Percentiles rank a stretch among this genome's conserved stretches.
These are phyloP conservation scores for Tamandua tetradactyla DNA, from an alignment of 2,797 vertebrate genomes.

Conservation along the genomic window DNA sequence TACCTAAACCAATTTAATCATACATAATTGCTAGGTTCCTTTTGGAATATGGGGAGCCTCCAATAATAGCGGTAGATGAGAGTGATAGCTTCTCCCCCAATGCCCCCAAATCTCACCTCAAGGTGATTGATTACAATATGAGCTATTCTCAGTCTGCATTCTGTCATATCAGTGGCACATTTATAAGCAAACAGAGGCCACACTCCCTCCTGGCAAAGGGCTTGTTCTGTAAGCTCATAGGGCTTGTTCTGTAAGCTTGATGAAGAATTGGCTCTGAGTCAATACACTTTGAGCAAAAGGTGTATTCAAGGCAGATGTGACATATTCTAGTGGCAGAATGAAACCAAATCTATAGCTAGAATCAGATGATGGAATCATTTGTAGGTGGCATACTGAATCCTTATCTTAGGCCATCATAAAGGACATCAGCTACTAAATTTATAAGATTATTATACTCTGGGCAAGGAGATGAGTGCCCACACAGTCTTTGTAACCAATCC, in stretches of 20 bases:
- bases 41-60: neutral
- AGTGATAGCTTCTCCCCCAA: neutral
- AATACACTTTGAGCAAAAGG: neutral
- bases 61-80: neutral
- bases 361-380: neutral
- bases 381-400: neutral
- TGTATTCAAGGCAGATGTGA: neutral
- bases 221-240: neutral
- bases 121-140: neutral
- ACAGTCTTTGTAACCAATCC: neutral
- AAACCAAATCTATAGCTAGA: neutral
- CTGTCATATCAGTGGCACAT: neutral
- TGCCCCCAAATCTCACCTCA: neutral
- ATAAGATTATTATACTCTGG: neutral
- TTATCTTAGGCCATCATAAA: neutral
- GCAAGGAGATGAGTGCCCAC: neutral
- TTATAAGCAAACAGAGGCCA: neutral
- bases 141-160: neutral
- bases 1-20: neutral
- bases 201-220: neutral
- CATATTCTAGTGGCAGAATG: neutral
- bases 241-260: neutral
- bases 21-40: neutral
- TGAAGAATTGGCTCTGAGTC: neutral
- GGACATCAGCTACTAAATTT: neutral